Evolutionary conservation across 2,888 invertebrate species (phyloP), one percentile per base, ranked within the genome.

Genomic region (Andrena hattorfiana): DNA sequence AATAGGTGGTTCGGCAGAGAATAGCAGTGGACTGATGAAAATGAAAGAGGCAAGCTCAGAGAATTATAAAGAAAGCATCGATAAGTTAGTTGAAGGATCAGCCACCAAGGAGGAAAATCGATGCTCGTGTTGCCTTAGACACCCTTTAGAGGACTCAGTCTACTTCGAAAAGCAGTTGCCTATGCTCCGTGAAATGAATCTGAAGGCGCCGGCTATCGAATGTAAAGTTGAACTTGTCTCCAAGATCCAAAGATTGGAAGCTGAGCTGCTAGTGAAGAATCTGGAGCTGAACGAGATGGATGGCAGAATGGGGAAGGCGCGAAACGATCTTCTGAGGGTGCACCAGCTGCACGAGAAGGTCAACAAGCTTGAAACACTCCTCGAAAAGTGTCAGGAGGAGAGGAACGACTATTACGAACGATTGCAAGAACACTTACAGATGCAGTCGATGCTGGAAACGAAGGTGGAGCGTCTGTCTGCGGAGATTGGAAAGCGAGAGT

Each of bases 231-330:
- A 91, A 35, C 89, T 91, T 20, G 69, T 89, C 7, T 77, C 87
- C 2, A 89, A 86, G 67, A 90, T 93, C 20, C 85, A 88, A 23
- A 76, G 81, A 30, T 66, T 92, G 35, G 88, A 91, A 54, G 78
- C 76, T 16, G 89, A 91, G 51, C 64, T 91, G 20, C 68, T 35
- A 1, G 63, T 42, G 1, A 91, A 90, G 56, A 81, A 51, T 51
- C n/a, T 70, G 10, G 79, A 63, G 1, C 76, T 90, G 49, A 64
- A 70, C 20, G 73, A 90, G 35, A 68, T 91, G 23, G 70, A 83
- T 8, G 68, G 70, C 35, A 85, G 86, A 79, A 70, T 90, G 42
- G 35, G 28, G 0, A 51, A 83, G 20, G 64, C 78, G 4, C 82
- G 88, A 71, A 63, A 71, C 4, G 90, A 91, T 75, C 72, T 86